Evolutionary conservation across 2,113 vertebrate genomes (phyloP).

Genomic region (Cebidichthys violaceus): DNA sequence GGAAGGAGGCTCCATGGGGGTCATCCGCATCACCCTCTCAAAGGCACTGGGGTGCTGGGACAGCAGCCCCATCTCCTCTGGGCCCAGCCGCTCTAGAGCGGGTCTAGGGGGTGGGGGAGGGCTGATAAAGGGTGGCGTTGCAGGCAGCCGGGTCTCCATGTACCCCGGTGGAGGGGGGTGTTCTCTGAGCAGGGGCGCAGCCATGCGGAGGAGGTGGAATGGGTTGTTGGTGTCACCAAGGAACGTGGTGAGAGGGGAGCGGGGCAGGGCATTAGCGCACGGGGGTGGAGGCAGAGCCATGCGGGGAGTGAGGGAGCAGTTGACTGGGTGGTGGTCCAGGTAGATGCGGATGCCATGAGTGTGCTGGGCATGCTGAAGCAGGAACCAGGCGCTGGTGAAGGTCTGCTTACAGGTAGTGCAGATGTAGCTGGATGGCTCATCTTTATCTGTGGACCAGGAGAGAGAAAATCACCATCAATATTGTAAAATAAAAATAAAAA

Average conservation of each 20-base stretch:
- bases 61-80: slow-evolving; percentile 99
- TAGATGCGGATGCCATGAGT: slow-evolving; percentile 99
- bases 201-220: slow-evolving; percentile 97
- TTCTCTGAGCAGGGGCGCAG: slow-evolving; percentile 95
- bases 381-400: slow-evolving; percentile 99
- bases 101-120: slow-evolving; percentile 95
- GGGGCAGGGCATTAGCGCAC: slow-evolving; percentile 91
- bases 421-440: slow-evolving; percentile 99
- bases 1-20: slow-evolving; percentile 95
- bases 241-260: slow-evolving; percentile 96
- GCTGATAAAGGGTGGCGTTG: slow-evolving; percentile 95
- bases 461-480: slow-evolving; percentile 25
- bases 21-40: slow-evolving; percentile 99
- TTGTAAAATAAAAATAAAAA: slow-evolving; percentile 7
- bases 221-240: slow-evolving; percentile 95
- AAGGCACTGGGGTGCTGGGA: slow-evolving; percentile 99
- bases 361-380: slow-evolving; percentile 99
- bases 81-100: slow-evolving; percentile 92
- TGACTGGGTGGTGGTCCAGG: slow-evolving; percentile 94
- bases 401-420: slow-evolving; percentile 99
- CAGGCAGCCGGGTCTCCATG: slow-evolving; percentile 94
- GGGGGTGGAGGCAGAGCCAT: slow-evolving; percentile 96
- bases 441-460: slow-evolving; percentile 90
- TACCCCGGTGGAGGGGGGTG: slow-evolving; percentile 89
- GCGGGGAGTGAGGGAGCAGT: slow-evolving; percentile 95